These are phyloP conservation scores for Psilanteris sp. DNA, from an alignment of 1,140 invertebrate genomes.

Conservation along the genomic window DNA sequence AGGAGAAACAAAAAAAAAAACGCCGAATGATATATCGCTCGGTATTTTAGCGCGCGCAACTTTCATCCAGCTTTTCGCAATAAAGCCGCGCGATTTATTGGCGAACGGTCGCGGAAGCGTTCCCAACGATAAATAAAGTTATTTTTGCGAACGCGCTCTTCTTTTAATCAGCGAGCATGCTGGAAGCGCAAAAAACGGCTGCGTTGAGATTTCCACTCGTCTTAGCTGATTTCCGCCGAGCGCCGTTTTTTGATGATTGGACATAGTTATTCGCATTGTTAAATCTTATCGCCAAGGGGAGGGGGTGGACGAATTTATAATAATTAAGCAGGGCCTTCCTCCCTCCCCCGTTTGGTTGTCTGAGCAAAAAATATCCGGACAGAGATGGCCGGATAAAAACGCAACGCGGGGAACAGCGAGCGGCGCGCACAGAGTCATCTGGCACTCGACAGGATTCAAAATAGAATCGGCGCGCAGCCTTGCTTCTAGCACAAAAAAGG, in stretches of 20 bases:
- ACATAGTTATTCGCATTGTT: no score
- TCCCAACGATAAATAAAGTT: conserved; percentile 15
- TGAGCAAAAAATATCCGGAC: conserved; percentile 29
- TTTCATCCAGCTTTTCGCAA: conserved; percentile 11
- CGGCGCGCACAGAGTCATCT: conserved; percentile 75
- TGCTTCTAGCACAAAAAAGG: conserved; percentile 61
- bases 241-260: conserved; percentile 10
- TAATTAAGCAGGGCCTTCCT: conserved; percentile 33
- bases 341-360: conserved; percentile 3
- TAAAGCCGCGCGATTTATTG: conserved; percentile 4
- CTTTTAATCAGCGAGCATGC: conserved; percentile 3
- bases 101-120: background rate
- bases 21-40: background rate
- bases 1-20: conserved; percentile 12
- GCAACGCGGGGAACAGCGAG: conserved; percentile 51
- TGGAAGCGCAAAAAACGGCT: no score
- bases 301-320: conserved; percentile 43
- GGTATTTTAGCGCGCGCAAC: conserved; percentile 5
- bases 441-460: conserved; percentile 78
- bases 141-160: conserved; percentile 2
- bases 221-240: no score
- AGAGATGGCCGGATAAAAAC: conserved; percentile 53
- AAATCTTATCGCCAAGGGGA: no score
- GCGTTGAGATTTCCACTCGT: no score
- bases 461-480: conserved; percentile 71